A percentile compares a stretch with the other conserved stretches of the same genome.
phyloP scores from a whole-genome alignment of 2,113 vertebrate genomes.

The Cyphomyrus discorhynchus region DNA sequence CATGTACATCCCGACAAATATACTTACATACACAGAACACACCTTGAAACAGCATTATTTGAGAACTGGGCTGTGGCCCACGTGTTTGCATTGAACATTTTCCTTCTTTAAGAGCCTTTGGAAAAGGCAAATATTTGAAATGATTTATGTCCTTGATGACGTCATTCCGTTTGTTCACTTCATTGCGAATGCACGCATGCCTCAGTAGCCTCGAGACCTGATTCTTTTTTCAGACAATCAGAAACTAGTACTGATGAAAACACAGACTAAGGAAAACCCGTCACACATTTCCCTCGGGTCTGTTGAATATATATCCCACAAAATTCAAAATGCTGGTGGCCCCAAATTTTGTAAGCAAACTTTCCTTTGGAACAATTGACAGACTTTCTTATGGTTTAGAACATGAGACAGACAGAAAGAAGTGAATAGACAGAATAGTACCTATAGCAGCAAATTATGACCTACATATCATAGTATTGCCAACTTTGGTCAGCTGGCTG shows the following conservation, averaged over 20 bases:
- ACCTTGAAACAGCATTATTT: conserved; percentile 32
- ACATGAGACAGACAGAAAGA: not conserved
- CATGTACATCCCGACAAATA: not conserved
- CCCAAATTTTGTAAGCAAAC: not conserved
- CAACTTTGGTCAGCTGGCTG: not conserved
- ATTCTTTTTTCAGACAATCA: not conserved
- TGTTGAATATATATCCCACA: not conserved
- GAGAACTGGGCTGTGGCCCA: conserved; percentile 38
- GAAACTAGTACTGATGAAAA: not conserved
- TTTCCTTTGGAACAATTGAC: not conserved
- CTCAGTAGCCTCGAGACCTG: not conserved
- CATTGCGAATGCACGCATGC: not conserved
- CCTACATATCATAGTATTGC: not conserved
- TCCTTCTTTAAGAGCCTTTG: conserved; percentile 12
- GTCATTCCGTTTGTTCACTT: not conserved
- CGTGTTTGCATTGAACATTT: conserved; percentile 27
- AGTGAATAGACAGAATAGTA: not conserved
- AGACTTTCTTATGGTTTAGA: not conserved
- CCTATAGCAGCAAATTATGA: not conserved
- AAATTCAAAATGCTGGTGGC: not conserved
- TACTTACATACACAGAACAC: conserved; percentile 3
- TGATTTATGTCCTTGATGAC: not conserved
- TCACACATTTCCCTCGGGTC: not conserved
- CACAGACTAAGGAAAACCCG: not conserved
- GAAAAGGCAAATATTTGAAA: conserved; percentile 25